Evolutionary conservation across 1,140 invertebrate species (phyloP).

Genomic region (Drosophila serrata): DNA sequence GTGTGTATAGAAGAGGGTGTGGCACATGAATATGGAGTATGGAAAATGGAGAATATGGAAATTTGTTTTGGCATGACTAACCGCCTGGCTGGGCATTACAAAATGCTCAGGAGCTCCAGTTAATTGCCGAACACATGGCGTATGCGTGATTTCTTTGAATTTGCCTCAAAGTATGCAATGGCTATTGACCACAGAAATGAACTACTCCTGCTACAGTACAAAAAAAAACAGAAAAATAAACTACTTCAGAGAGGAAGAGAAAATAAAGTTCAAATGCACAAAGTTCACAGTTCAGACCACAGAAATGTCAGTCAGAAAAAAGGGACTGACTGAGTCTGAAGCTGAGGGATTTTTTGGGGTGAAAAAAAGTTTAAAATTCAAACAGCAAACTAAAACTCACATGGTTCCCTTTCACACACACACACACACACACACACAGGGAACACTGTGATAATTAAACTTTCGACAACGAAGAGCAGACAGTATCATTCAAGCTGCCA

Average conservation of each 20-base stretch:
- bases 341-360: background rate
- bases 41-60: conserved; percentile 73
- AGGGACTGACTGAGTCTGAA: background rate
- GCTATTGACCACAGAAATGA: conserved; percentile 72
- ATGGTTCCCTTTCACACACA: conserved; percentile 5
- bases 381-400: conserved; percentile 56
- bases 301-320: conserved; percentile 50
- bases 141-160: conserved; percentile 63
- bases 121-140: conserved; percentile 60
- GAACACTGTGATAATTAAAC: conserved; percentile 81
- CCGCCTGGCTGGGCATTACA: conserved; percentile 47
- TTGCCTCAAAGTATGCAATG: conserved; percentile 71
- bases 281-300: conserved; percentile 62
- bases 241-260: background rate
- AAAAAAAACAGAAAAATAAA: conserved; percentile 5
- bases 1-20: conserved; percentile 29
- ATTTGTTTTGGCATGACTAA: conserved; percentile 40
- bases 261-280: conserved; percentile 41
- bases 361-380: conserved; percentile 67
- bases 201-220: background rate
- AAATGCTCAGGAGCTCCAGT: conserved; percentile 58
- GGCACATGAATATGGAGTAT: conserved; percentile 71
- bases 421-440: background rate
- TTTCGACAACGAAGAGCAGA: conserved; percentile 74
- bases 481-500: conserved; percentile 61